Conservation (phyloP, 1,140 invertebrate genomes). For the Drosophila chauvacae region DNA sequence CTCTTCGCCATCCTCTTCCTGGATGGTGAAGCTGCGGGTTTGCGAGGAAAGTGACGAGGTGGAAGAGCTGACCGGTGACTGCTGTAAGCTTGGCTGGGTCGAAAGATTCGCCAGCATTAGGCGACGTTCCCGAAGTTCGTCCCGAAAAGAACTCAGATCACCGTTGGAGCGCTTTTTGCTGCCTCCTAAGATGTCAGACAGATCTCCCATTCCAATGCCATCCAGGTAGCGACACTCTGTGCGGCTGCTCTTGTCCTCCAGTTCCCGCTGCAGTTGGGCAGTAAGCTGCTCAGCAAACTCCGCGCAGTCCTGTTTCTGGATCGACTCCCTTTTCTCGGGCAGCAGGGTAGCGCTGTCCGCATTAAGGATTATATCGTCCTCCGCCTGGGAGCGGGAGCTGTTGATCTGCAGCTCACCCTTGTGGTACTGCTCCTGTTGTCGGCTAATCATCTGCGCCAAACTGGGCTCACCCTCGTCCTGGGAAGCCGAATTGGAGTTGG, state of each 20-base stretch:
- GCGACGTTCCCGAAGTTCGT: slow-evolving; percentile 86
- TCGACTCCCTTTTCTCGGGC: slow-evolving; percentile 58
- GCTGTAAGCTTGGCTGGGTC: slow-evolving; percentile 85
- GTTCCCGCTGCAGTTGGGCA: slow-evolving; percentile 90
- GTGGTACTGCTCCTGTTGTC: slow-evolving; percentile 57
- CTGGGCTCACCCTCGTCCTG: slow-evolving; percentile 36
- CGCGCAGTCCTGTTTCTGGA: slow-evolving; percentile 87
- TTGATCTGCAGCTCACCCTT: slow-evolving; percentile 71
- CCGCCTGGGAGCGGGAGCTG: slow-evolving; percentile 44
- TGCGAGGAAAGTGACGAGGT: slow-evolving; percentile 80
- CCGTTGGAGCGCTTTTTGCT: slow-evolving; percentile 84
- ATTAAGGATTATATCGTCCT: slow-evolving; percentile 75
- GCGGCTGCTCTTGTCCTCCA: slow-evolving; percentile 87
- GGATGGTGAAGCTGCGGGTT: slow-evolving; percentile 81
- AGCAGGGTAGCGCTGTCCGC: slow-evolving; percentile 66
- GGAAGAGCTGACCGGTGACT: slow-evolving; percentile 75
- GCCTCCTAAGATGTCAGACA: slow-evolving; percentile 54
- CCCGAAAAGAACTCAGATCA: slow-evolving; percentile 86
- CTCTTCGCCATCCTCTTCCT: slow-evolving; percentile 78
- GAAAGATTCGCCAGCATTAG: slow-evolving; percentile 84
- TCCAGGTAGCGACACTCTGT: slow-evolving; percentile 67
- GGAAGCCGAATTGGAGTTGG: slow-evolving; percentile 34
- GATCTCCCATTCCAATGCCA: slow-evolving; percentile 65
- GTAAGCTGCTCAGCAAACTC: slow-evolving; percentile 91
- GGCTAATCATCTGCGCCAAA: slow-evolving; percentile 53